phyloP scores from a whole-genome alignment of 2,888 invertebrate genomes.

The Andrena hattorfiana region DNA sequence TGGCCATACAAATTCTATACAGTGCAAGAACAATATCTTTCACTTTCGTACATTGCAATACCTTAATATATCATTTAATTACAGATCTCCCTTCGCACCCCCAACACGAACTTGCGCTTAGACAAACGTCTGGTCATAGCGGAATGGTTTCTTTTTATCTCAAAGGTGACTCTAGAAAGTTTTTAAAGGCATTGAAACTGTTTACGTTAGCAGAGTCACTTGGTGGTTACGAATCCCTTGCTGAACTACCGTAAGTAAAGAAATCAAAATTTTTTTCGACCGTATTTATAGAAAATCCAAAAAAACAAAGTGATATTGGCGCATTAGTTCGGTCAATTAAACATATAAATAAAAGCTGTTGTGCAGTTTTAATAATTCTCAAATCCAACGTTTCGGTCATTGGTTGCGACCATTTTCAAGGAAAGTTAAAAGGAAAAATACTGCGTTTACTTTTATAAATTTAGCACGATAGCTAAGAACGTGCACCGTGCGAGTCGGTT shows the following conservation, averaged over 20 bases:
- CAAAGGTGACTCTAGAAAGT: slow-evolving; percentile 91
- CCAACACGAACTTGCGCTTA: slow-evolving; percentile 92
- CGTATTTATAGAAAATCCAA: too few species aligned
- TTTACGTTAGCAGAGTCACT: slow-evolving; percentile 97
- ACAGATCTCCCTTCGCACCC: slow-evolving; percentile 93
- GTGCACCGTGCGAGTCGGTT: too few species aligned
- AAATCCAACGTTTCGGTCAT: too few species aligned
- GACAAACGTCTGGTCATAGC: slow-evolving; percentile 94
- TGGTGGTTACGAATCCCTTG: slow-evolving; percentile 97
- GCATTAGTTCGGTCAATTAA: too few species aligned
- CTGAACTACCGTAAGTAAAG: slow-evolving; percentile 96
- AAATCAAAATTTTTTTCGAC: too few species aligned
- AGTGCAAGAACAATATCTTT: neutral
- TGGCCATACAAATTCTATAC: slow-evolving; percentile 12
- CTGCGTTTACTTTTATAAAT: too few species aligned
- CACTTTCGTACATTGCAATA: neutral
- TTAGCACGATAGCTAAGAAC: too few species aligned
- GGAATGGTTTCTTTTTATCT: slow-evolving; percentile 97
- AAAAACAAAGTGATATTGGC: too few species aligned
- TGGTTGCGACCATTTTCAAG: too few species aligned
- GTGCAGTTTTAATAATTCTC: too few species aligned
- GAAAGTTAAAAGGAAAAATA: too few species aligned
- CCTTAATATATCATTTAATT: slow-evolving; percentile 53
- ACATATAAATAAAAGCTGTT: too few species aligned
- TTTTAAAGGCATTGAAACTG: slow-evolving; percentile 91